phyloP scores from a whole-genome alignment of 2,797 vertebrate genomes.

The Channa striata region DNA sequence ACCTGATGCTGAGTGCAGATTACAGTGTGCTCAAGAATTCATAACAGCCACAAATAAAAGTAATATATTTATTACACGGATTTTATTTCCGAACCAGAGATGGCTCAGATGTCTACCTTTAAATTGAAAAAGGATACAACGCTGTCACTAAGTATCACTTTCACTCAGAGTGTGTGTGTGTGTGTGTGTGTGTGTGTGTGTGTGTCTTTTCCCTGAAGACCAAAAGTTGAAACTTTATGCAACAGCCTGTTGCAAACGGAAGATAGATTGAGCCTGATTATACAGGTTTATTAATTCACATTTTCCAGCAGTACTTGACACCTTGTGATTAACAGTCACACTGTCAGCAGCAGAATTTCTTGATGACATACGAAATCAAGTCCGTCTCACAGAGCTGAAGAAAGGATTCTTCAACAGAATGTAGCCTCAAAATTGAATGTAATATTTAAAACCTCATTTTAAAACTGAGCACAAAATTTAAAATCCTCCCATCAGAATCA shows the following conservation, averaged over 20 bases:
- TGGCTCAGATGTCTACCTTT: background rate
- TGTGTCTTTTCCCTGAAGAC: background rate
- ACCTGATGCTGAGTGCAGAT: background rate
- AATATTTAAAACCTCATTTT: background rate
- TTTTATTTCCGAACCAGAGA: background rate
- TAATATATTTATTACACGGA: background rate
- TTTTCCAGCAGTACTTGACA: background rate
- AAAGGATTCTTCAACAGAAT: background rate
- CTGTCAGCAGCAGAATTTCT: background rate
- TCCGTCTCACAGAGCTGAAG: background rate
- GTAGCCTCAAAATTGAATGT: background rate
- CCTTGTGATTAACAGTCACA: background rate
- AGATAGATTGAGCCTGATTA: background rate
- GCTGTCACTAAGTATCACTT: no score
- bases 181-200: background rate
- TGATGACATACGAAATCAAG: slow-evolving; percentile 7
- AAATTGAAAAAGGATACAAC: slow-evolving; percentile 7
- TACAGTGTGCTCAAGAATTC: no score
- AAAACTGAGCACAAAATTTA: background rate
- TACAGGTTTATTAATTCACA: background rate
- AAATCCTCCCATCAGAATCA: background rate
- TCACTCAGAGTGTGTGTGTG: background rate
- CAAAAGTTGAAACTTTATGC: background rate
- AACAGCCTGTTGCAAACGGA: background rate
- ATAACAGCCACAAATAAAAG: background rate